phyloP scores from a whole-genome alignment of 2,888 invertebrate genomes.

The Apamea anceps region DNA sequence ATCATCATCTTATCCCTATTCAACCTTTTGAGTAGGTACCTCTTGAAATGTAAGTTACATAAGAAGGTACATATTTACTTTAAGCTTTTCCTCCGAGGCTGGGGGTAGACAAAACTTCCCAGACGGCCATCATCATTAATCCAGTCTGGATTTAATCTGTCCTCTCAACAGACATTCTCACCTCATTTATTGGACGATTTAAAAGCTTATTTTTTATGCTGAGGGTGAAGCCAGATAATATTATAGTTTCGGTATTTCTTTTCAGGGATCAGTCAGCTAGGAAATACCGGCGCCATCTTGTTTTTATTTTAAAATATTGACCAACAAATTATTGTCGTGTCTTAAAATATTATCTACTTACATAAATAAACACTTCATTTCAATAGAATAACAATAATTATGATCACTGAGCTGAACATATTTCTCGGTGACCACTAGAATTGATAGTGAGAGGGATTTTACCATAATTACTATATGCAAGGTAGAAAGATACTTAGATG shows the following conservation, averaged over 20 bases:
- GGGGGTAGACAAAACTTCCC: slow-evolving; percentile 50
- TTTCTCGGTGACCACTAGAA: background rate
- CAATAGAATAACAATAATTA: background rate
- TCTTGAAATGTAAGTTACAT: slow-evolving; percentile 1
- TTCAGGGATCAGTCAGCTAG: background rate
- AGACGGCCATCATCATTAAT: slow-evolving; percentile 61
- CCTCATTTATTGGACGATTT: slow-evolving; percentile 35
- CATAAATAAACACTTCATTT: background rate
- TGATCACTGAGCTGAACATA: background rate
- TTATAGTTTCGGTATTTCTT: background rate
- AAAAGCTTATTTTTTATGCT: slow-evolving; percentile 12
- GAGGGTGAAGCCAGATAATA: background rate
- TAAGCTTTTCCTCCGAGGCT: background rate
- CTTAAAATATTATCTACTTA: background rate
- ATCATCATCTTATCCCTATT: background rate
- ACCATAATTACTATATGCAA: background rate
- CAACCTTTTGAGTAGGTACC: background rate
- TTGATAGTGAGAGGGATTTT: background rate
- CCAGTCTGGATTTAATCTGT: slow-evolving; percentile 42
- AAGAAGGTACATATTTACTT: slow-evolving; percentile 27
- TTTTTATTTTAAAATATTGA: background rate
- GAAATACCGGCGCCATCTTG: background rate
- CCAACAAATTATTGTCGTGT: background rate
- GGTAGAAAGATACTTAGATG: background rate
- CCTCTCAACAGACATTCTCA: slow-evolving; percentile 28